A percentile compares a stretch with the other conserved stretches of the same genome.
phyloP scores from a whole-genome alignment of 30 jellyfish, hydroid and myxozoan species.

The Morbakka virulenta region DNA sequence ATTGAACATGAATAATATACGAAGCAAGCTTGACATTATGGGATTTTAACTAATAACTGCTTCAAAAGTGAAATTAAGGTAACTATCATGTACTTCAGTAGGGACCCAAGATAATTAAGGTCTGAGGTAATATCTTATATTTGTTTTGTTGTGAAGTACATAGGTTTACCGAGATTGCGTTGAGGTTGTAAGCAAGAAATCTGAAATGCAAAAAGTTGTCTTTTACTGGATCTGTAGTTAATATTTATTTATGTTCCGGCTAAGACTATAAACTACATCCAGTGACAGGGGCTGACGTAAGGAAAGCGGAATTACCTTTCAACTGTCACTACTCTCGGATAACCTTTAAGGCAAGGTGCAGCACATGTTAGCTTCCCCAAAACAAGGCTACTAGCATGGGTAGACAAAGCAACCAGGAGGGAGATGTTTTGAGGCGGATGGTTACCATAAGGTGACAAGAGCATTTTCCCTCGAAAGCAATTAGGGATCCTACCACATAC shows the following conservation, averaged over 20 bases:
- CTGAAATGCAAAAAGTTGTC: not conserved
- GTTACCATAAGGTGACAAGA: not conserved
- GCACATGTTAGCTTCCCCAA: not conserved
- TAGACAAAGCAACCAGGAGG: not conserved
- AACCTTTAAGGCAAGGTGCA: not conserved
- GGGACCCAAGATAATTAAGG: no score
- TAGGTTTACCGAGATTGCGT: no score
- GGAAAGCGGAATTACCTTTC: not conserved
- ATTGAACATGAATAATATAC: no score
- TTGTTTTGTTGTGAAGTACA: no score
- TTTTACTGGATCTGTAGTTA: no score
- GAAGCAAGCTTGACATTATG: no score
- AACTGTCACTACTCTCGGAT: not conserved
- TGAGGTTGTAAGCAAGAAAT: no score
- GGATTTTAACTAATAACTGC: no score
- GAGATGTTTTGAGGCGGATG: not conserved
- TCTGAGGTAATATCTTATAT: no score
- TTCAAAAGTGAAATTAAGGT: no score
- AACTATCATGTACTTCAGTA: no score
- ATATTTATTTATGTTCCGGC: not conserved
- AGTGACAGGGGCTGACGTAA: not conserved
- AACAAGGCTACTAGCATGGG: not conserved
- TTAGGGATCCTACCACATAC: slow-evolving; percentile 51
- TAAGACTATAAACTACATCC: not conserved
- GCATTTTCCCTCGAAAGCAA: slow-evolving; percentile 39